Conservation (phyloP, 2,113 vertebrate genomes). For the Diphyllodes magnificus region DNA sequence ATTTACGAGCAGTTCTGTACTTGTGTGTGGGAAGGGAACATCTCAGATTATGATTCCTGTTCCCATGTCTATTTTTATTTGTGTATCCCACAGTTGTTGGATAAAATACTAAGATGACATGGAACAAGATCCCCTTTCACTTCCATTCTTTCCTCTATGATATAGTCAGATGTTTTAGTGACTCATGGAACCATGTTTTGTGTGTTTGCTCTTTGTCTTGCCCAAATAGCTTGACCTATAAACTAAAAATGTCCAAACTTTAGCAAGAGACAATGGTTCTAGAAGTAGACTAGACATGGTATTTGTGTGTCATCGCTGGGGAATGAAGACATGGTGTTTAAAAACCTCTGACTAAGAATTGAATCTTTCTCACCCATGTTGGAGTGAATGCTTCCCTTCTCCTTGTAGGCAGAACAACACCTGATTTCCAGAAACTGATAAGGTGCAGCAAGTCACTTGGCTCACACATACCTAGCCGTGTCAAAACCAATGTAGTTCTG, state of each 20-base stretch:
- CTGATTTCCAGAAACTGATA: not conserved
- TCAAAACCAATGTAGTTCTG: not conserved
- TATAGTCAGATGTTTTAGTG: not conserved
- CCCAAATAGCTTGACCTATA: not conserved
- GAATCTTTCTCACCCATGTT: not conserved
- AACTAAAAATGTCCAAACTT: not conserved
- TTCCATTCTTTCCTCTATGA: not conserved
- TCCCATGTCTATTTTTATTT: conserved; percentile 21
- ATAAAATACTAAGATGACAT: not conserved
- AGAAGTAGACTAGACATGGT: not conserved
- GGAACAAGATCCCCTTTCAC: not conserved
- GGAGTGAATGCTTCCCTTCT: not conserved
- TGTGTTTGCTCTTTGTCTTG: not conserved
- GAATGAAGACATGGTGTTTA: not conserved
- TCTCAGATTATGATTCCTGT: not conserved
- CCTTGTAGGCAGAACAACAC: not conserved
- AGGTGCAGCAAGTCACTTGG: not conserved
- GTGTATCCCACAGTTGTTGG: not conserved
- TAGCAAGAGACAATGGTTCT: not conserved
- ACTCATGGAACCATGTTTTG: not conserved
- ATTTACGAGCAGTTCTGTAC: conserved; percentile 1
- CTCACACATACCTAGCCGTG: not conserved
- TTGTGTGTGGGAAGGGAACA: not conserved
- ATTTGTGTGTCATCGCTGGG: not conserved
- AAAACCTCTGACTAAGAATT: not conserved